Evolutionary conservation across 2,888 invertebrate species (phyloP), one percentile per base, ranked within the genome.

Genomic region (Leucozona laternaria): DNA sequence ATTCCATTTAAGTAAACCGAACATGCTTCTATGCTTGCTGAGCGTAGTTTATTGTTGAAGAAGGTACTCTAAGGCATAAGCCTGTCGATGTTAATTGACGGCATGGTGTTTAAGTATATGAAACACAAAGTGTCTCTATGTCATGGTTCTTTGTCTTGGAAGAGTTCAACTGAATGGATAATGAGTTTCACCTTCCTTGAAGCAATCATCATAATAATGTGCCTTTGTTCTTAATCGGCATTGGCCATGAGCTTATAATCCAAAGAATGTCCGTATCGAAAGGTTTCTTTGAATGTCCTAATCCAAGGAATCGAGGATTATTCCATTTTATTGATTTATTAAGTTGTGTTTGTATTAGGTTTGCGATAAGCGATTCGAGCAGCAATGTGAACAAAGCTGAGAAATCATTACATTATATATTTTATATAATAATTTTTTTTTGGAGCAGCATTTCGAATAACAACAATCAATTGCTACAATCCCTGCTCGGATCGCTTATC

Each of bases 51-150:
- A 13, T 45, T 20, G 43, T 31, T n/a, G 22, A n/a, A 43, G 48
- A 43, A 66, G 68, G 48, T 62, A 17, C 64, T 71, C 55, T 60
- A 57, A 28, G 45, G 15, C 45, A 43, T 43, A 73, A 60, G 62
- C 53, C 64, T 79, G 50, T 60, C 50, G 53, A 81, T 75, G 78
- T 75, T 78, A 86, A 81, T 86, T 86, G 77, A 73, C 53, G 73
- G 68, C 45, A 70, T 48, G 45, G 48, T 72, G 53, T 57, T 58
- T 28, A 55, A 55, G 40, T 40, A 11, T 57, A 31, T n/a, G 45
- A 34, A 31, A 50, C 66, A 68, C 66, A 68, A 68, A 50, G 25
- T 68, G 48, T 64, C 48, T 64, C 13, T 20, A 34, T 50, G 40
- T 40, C 66, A 28, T 66, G 40, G 15, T 28, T 34, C 50, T 64